These are phyloP conservation scores for Heliocidaris erythrogramma DNA, from an alignment of 35 echinoderm and acorn worm genomes.

Conservation along the genomic window DNA sequence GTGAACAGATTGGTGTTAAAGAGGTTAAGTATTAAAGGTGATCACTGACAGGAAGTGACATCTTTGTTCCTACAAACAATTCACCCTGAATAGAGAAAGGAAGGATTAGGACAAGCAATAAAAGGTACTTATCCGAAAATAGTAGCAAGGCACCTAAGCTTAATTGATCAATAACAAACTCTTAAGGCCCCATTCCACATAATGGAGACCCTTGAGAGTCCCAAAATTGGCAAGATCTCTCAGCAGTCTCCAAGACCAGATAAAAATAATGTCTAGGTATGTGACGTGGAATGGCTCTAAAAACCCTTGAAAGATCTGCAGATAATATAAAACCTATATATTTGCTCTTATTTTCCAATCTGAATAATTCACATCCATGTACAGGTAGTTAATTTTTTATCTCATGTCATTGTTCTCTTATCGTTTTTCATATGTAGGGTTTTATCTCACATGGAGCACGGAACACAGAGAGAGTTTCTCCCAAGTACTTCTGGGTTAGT, in stretches of 20 bases:
- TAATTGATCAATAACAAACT: not conserved
- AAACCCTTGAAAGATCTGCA: too few relatives aligned
- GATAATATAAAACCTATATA: not conserved
- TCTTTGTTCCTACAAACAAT: not conserved
- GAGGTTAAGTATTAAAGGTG: not conserved
- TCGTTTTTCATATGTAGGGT: constrained; percentile 33
- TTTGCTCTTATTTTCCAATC: not conserved
- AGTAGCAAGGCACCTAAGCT: not conserved
- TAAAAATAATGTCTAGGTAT: too few relatives aligned
- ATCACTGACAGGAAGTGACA: not conserved
- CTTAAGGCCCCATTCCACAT: too few relatives aligned
- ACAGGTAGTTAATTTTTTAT: not conserved
- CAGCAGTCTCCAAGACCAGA: too few relatives aligned
- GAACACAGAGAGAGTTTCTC: constrained; percentile 45
- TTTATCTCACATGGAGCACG: constrained; percentile 56
- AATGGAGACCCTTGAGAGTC: too few relatives aligned
- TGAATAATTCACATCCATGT: not conserved
- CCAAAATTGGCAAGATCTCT: too few relatives aligned
- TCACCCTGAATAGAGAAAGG: not conserved
- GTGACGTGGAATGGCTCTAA: too few relatives aligned
- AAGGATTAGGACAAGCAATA: not conserved
- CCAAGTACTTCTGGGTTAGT: constrained; percentile 37
- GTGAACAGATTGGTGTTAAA: too few relatives aligned
- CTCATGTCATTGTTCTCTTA: not conserved
- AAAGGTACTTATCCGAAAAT: not conserved